Percentiles rank a stretch among this genome's conserved stretches.
These are phyloP conservation scores for Sylvilagus floridanus DNA, from an alignment of 2,797 vertebrate species.

Conservation along the genomic window DNA sequence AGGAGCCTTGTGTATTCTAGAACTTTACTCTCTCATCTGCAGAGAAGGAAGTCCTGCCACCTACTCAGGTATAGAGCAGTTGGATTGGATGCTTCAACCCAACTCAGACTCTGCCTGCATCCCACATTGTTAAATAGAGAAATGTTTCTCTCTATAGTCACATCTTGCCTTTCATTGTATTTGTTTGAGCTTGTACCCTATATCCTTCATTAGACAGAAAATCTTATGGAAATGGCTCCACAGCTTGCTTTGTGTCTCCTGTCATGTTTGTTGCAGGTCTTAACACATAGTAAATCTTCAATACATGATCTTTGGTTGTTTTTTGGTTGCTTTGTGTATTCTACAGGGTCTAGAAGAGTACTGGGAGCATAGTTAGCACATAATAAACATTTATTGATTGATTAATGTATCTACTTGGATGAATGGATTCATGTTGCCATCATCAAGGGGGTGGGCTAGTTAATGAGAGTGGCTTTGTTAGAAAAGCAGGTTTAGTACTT, in stretches of 20 bases:
- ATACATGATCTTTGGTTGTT: neutral
- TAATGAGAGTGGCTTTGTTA: no score
- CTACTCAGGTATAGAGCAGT: neutral
- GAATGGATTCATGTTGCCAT: no score
- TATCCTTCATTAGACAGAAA: neutral
- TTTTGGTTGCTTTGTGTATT: neutral
- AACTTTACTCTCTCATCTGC: slow-evolving; percentile 39
- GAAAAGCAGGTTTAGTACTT: no score
- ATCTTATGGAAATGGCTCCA: slow-evolving; percentile 39
- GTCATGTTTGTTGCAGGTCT: slow-evolving; percentile 53
- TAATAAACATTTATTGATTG: slow-evolving; percentile 53
- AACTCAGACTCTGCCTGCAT: neutral
- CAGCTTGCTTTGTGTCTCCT: slow-evolving; percentile 20
- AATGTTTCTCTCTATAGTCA: neutral
- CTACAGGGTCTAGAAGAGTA: slow-evolving; percentile 34
- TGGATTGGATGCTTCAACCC: neutral
- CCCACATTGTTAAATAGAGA: neutral
- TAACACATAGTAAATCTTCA: slow-evolving; percentile 54
- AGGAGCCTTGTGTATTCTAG: neutral
- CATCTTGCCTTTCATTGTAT: slow-evolving; percentile 15
- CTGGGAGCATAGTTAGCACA: slow-evolving; percentile 50
- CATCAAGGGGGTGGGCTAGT: no score
- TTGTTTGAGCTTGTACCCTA: neutral
- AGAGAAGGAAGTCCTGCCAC: neutral
- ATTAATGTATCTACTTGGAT: neutral